Evolutionary conservation across 2,113 vertebrate genomes (phyloP), one percentile per base, ranked within the genome.

Genomic region (Antigone vipio): DNA sequence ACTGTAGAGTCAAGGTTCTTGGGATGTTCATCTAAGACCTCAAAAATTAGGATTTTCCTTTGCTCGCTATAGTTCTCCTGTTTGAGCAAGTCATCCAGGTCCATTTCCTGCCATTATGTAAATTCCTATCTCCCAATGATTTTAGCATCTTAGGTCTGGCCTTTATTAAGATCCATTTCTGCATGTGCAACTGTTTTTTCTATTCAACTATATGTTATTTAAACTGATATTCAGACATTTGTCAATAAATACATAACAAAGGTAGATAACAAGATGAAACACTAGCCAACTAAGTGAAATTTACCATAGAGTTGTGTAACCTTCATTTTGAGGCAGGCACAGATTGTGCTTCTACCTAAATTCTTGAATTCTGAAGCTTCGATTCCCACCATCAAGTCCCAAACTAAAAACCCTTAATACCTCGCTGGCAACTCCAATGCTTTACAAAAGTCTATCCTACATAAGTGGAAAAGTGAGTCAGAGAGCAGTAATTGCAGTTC

Each of bases 381-480:
- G 12, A 4, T 47, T 87, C 9, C 15, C 13, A 17, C 2, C 1
- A 1, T 38, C 11, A 63, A 47, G 6, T 30, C 13, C 23, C 12
- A 44, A 38, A n/a, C 10, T 34, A 55, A 78, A 67, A 52, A n/a
- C 34, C 19, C 15, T 52, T 62, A 38, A 24, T 27, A 22, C 5
- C 9, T 81, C 4, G 0, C 9, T 56, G 44, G 3, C 2, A 21
- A 5, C 5, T 60, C 6, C 26, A 60, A 5, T 30, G 8, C 6
- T 73, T 60, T 56, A 15, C 14, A 50, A n/a, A 23, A 15, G 15
- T 29, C 5, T 38, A 13, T 42, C 9, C 6, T 14, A 9, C 1
- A 0, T 30, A 60, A 60, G 21, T 44, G 30, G 17, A 71, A 68
- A 66, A 71, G 7, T 34, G n/a, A 69, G 40, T 23, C 29, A 53